Conservation (phyloP, 2,888 invertebrate species). For the Dynastes tityus region DNA sequence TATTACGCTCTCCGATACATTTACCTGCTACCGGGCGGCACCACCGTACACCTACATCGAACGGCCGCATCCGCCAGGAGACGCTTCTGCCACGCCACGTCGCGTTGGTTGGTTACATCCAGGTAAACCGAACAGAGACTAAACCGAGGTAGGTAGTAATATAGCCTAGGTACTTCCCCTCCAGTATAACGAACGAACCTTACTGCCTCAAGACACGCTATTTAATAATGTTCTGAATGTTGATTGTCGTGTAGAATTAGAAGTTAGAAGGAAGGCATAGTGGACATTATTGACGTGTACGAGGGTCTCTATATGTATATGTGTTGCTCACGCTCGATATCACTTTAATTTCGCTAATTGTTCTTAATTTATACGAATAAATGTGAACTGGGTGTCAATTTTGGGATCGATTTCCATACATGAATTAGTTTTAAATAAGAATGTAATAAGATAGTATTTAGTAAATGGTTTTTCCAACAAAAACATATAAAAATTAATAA, state of each 20-base stretch:
- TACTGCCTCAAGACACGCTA: conserved; percentile 49
- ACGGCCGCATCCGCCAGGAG: conserved; percentile 13
- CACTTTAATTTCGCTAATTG: conserved; percentile 41
- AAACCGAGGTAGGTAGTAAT: neutral
- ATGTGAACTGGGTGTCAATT: no score
- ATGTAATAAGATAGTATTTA: no score
- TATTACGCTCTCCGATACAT: conserved; percentile 50
- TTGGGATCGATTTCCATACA: no score
- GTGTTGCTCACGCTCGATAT: conserved; percentile 25
- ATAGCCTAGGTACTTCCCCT: conserved; percentile 9
- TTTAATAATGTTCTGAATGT: conserved; percentile 49
- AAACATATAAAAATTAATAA: no score
- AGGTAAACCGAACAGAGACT: conserved; percentile 28
- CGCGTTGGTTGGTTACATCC: conserved; percentile 28
- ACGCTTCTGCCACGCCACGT: neutral
- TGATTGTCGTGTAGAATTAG: conserved; percentile 46
- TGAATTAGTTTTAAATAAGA: no score
- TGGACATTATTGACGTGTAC: neutral
- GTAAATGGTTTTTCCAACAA: no score
- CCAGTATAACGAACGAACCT: conserved; percentile 36
- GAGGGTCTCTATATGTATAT: neutral
- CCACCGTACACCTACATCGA: neutral
- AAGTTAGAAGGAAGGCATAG: conserved; percentile 19
- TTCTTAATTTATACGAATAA: conserved; percentile 23
- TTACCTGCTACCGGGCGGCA: conserved; percentile 1